These are phyloP conservation scores for Leptatherina wallacei DNA, from an alignment of 2,797 vertebrate species.

Conservation along the genomic window DNA sequence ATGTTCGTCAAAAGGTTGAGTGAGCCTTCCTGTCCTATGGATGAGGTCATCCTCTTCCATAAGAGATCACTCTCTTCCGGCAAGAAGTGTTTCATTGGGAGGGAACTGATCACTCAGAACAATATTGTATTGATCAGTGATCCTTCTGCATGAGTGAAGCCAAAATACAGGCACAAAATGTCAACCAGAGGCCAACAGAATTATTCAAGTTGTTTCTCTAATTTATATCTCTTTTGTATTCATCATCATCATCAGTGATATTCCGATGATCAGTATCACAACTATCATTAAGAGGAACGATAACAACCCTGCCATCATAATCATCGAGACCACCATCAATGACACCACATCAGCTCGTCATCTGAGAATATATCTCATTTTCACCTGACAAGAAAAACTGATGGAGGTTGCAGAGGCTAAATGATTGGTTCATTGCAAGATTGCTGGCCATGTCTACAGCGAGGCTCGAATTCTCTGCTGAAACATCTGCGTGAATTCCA, in stretches of 20 bases:
- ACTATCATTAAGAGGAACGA: slow-evolving; percentile 28
- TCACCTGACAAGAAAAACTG: slow-evolving; percentile 39
- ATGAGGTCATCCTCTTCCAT: not conserved
- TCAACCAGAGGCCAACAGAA: not conserved
- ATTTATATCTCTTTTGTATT: slow-evolving; percentile 8
- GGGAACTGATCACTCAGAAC: not conserved
- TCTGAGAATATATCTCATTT: slow-evolving; percentile 55
- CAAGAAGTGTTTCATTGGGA: not conserved
- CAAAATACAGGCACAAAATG: not conserved
- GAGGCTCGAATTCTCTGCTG: slow-evolving; percentile 28
- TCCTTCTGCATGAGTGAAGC: not conserved
- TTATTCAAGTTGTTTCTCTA: not conserved
- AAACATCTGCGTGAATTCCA: slow-evolving; percentile 24
- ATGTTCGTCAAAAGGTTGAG: not conserved
- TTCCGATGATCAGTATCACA: slow-evolving; percentile 29
- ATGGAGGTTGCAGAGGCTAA: slow-evolving; percentile 45
- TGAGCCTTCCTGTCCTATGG: not conserved
- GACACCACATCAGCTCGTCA: slow-evolving; percentile 38
- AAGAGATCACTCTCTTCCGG: not conserved
- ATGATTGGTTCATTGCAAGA: slow-evolving; percentile 40
- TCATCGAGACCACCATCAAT: slow-evolving; percentile 24
- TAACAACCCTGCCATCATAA: slow-evolving; percentile 27
- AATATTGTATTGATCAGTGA: not conserved
- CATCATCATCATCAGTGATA: slow-evolving; percentile 10
- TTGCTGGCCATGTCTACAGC: slow-evolving; percentile 18